A percentile compares a stretch with the other conserved stretches of the same genome.
Conservation (phyloP, 2,888 invertebrate species). For the Eilema griseolum region DNA sequence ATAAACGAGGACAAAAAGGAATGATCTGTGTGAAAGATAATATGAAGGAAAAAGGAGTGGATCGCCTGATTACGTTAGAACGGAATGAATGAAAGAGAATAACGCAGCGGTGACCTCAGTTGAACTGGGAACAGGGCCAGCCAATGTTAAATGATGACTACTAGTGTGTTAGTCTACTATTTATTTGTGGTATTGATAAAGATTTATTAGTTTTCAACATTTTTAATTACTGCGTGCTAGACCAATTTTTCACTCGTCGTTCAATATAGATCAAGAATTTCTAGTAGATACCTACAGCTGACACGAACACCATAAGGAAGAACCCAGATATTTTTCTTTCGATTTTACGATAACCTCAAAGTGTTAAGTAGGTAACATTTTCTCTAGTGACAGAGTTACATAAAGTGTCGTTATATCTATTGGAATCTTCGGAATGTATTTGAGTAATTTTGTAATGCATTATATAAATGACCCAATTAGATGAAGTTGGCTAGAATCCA, state of each 20-base stretch:
- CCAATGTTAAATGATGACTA: constrained; percentile 34
- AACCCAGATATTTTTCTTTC: neutral
- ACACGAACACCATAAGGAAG: neutral
- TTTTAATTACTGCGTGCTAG: neutral
- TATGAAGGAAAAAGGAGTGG: neutral
- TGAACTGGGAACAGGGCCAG: neutral
- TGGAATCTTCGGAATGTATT: constrained; percentile 56
- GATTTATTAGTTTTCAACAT: neutral
- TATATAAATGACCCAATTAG: constrained; percentile 74
- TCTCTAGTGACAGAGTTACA: constrained; percentile 7
- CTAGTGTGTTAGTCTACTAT: constrained; percentile 13
- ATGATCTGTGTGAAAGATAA: neutral
- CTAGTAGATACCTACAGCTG: neutral
- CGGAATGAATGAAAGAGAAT: constrained; percentile 1
- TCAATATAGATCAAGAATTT: neutral
- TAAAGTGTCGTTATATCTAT: constrained; percentile 51
- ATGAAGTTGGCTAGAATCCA: constrained; percentile 74
- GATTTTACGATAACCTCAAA: neutral
- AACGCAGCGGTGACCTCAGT: constrained; percentile 1
- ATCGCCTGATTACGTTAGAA: neutral
- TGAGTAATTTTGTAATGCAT: constrained; percentile 61
- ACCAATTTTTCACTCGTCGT: neutral
- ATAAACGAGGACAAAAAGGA: neutral
- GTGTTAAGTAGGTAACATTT: neutral
- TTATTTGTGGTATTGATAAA: neutral